Evolutionary conservation across 1,140 invertebrate species (phyloP).

Genomic region (Hyles euphorbiae): DNA sequence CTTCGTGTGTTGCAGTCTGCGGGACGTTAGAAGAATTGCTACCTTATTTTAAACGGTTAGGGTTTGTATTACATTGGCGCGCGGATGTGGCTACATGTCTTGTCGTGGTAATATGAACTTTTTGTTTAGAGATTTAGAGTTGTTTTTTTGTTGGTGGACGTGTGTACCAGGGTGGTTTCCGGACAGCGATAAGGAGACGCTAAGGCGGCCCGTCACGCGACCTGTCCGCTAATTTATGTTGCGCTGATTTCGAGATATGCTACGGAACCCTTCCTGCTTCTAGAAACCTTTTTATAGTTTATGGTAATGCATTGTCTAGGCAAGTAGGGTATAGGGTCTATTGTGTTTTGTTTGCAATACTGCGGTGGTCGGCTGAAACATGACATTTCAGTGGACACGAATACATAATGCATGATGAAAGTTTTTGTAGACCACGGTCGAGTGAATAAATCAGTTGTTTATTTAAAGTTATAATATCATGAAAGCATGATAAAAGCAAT

Average conservation of each 20-base stretch:
- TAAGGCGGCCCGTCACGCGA: constrained; percentile 67
- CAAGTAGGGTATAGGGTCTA: constrained; percentile 10
- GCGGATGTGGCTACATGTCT: constrained; percentile 11
- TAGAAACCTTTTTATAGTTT: constrained; percentile 52
- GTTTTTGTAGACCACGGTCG: no score
- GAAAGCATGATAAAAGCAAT: no score
- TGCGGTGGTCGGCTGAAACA: no score
- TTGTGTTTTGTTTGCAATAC: no score
- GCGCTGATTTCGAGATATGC: constrained; percentile 66
- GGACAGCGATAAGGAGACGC: constrained; percentile 65
- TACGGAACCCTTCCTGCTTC: constrained; percentile 39
- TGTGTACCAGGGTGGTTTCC: constrained; percentile 50
- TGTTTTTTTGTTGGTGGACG: constrained; percentile 28
- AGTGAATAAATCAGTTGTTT: no score
- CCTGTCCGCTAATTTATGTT: constrained; percentile 68
- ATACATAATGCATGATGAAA: no score
- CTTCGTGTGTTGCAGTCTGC: constrained; percentile 53
- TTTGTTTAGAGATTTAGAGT: constrained; percentile 38
- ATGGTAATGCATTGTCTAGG: constrained; percentile 53
- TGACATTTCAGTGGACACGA: no score
- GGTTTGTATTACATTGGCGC: constrained; percentile 35
- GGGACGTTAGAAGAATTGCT: constrained; percentile 24
- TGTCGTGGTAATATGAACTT: constrained; percentile 37
- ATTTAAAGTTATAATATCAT: no score
- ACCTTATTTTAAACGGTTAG: constrained; percentile 44